Percentiles rank a stretch among this genome's conserved stretches.
Conservation (phyloP, 2,888 invertebrate species). For the Pseudococcus jackbeardsleyi region DNA sequence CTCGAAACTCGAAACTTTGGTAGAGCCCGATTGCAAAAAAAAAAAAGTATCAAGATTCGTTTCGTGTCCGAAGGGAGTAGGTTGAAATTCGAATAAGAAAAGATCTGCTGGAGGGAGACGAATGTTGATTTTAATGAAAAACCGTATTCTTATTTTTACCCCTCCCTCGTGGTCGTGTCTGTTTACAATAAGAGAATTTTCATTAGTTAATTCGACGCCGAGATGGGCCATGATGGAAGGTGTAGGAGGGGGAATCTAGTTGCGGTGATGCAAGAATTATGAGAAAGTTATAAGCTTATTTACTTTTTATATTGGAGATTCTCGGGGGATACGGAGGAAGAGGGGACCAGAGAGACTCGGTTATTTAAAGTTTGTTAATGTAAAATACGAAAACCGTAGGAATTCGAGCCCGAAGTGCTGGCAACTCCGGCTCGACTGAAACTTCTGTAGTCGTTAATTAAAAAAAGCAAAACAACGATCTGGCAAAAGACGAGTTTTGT, state of each 20-base stretch:
- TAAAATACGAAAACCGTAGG: constrained; percentile 1
- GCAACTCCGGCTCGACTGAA: neutral
- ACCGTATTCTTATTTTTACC: neutral
- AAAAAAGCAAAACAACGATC: neutral
- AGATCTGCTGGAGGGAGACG: neutral
- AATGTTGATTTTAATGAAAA: constrained; percentile 26
- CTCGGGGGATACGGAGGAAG: neutral
- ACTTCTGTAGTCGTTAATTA: neutral
- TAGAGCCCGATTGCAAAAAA: no score
- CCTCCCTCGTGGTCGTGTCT: neutral
- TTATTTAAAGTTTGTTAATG: constrained; percentile 51
- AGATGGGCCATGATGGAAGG: neutral
- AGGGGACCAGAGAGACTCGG: neutral
- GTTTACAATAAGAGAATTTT: constrained; percentile 44
- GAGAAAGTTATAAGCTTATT: constrained; percentile 48
- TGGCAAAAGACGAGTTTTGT: neutral
- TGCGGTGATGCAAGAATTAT: constrained; percentile 12
- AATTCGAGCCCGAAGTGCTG: neutral
- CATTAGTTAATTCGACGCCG: constrained; percentile 41
- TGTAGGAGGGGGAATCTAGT: neutral
- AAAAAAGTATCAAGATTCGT: neutral
- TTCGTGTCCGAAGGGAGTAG: neutral
- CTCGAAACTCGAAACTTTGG: neutral
- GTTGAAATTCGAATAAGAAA: neutral
- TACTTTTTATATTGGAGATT: constrained; percentile 32